Evolutionary conservation across 30 jellyfish, hydroid and myxozoan genomes (phyloP), one percentile per base, ranked within the genome.

Genomic region (Thelohanellus kitauei): DNA sequence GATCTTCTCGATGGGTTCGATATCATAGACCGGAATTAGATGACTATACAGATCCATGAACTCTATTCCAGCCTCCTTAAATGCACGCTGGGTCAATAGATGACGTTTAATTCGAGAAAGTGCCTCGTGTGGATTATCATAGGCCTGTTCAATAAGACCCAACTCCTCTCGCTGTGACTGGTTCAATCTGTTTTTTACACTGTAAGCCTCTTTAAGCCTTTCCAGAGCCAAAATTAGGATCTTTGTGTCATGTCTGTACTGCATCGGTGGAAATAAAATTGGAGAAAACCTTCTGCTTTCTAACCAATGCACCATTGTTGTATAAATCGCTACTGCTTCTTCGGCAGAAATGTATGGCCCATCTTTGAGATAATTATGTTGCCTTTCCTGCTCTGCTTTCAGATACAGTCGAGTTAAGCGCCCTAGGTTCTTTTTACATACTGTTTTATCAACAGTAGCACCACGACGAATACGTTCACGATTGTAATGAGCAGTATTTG

Each of bases 331-430:
- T 45, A 73, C 93, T 6, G 93, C 93, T 43, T 73, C 93, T 39
- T 73, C 93, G 20, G 93, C 93, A 13, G 93, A 73, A 21, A 73
- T 73, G 83, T 73, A 73, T 20, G 93, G 93, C 12, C 93, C 93
- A 34, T 73, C 93, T n/a, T 73, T 73, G 49, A 73, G 42, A 27
- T 73, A 73, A 46, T 73, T 73, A 43, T 73, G 93, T 31, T 73
- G 93, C 16, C 93, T 51, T 40, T 73, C 93, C 51, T 73, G 93
- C 38, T 73, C 93, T 5, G 93, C 93, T 43, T 73, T 73, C 63
- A 73, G 33, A 44, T 62, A 73, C 24, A 73, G 60, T 19, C 93
- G 84, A 0, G 93, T 73, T 33, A 73, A 45, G 17, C 93, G 48
- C 1, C 93, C 93, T 11, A 73, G 66, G 38, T 73, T 73, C 64